Percentiles rank a stretch among this genome's conserved stretches.
These are phyloP conservation scores for Todus mexicanus DNA, from an alignment of 2,797 vertebrate genomes.

Conservation along the genomic window DNA sequence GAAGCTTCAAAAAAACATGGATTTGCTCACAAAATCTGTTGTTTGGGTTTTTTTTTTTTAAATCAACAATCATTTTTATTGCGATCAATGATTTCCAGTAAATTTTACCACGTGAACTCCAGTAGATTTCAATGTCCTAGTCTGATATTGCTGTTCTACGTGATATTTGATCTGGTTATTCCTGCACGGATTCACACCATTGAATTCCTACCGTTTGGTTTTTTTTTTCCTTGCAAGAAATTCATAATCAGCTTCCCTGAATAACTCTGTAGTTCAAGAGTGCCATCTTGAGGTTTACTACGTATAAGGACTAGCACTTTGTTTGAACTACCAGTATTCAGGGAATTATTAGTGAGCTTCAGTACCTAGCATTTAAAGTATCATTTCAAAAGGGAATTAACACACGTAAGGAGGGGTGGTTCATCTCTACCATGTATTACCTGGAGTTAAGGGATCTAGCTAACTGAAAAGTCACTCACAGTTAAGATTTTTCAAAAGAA, in stretches of 20 bases:
- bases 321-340: background rate
- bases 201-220: background rate
- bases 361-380: background rate
- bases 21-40: background rate
- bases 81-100: background rate
- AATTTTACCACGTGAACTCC: background rate
- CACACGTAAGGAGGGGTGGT: background rate
- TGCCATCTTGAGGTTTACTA: conserved; percentile 76
- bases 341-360: background rate
- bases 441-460: background rate
- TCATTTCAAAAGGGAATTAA: background rate
- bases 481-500: background rate
- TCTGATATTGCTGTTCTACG: background rate
- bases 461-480: background rate
- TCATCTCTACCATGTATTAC: background rate
- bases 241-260: background rate
- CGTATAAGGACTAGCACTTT: background rate
- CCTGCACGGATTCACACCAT: background rate
- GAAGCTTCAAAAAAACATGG: background rate
- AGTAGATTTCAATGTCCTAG: background rate
- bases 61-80: background rate
- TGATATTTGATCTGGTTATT: conserved; percentile 20
- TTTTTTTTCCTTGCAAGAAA: background rate
- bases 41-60: background rate
- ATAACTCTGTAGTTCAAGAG: conserved; percentile 73